Evolutionary conservation across 1,140 invertebrate genomes (phyloP).

Genomic region (Thrips palmi): DNA sequence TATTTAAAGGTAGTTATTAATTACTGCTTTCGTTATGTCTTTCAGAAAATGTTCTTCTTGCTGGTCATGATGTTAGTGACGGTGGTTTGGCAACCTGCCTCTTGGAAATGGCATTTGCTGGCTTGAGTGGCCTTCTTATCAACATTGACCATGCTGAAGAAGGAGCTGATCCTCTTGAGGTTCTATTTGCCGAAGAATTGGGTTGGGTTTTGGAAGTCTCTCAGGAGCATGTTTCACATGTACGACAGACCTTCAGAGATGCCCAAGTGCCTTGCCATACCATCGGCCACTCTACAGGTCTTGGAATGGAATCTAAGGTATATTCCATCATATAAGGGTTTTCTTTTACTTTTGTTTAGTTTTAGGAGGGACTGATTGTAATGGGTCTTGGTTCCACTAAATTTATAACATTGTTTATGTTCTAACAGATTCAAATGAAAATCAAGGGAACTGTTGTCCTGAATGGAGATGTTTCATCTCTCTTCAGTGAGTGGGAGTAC

Average conservation of each 20-base stretch:
- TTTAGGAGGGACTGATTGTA: neutral
- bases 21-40: conserved; percentile 12
- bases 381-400: conserved; percentile 4
- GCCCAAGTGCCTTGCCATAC: conserved; percentile 40
- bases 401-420: conserved; percentile 12
- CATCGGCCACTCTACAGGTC: conserved; percentile 48
- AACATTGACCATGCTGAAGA: conserved; percentile 35
- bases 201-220: conserved; percentile 80
- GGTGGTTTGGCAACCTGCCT: conserved; percentile 80
- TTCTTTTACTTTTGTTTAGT: conserved; percentile 3
- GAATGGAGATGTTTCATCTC: conserved; percentile 36
- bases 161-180: conserved; percentile 28
- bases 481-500: conserved; percentile 83
- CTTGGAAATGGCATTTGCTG: conserved; percentile 90
- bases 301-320: conserved; percentile 44
- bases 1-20: conserved; percentile 5
- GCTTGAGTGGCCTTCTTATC: conserved; percentile 59
- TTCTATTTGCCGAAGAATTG: conserved; percentile 80
- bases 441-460: conserved; percentile 40
- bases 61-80: conserved; percentile 96
- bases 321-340: conserved; percentile 10
- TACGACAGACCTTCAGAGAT: conserved; percentile 38
- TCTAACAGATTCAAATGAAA: conserved; percentile 36
- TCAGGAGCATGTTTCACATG: conserved; percentile 29
- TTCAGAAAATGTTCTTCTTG: conserved; percentile 46